Percentiles rank a stretch among this genome's conserved stretches.
These are phyloP conservation scores for Cyclopterus lumpus DNA, from an alignment of 2,797 vertebrate species.

Conservation along the genomic window DNA sequence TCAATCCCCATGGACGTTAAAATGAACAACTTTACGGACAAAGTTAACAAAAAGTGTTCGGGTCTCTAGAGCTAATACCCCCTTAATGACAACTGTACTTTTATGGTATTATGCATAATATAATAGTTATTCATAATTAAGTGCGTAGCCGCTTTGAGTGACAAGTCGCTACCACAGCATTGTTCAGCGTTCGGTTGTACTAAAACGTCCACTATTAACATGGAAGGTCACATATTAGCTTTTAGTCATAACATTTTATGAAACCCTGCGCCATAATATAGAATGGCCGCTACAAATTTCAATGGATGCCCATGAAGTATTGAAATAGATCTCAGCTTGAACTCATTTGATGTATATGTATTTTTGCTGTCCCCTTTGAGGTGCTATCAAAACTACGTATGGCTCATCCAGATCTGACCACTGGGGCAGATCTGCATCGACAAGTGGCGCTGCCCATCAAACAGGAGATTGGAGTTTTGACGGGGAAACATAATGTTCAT, in stretches of 20 bases:
- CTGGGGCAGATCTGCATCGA: slow-evolving; percentile 5
- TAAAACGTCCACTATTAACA: neutral
- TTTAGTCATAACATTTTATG: neutral
- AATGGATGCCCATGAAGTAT: neutral
- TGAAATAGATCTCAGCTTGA: neutral
- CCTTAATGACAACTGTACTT: neutral
- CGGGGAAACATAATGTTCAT: slow-evolving; percentile 17
- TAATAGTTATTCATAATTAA: neutral
- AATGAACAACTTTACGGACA: neutral
- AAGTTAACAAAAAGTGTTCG: neutral
- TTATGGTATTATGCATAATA: neutral
- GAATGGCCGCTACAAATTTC: neutral
- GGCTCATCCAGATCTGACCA: neutral
- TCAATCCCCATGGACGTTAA: neutral
- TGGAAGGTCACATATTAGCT: neutral
- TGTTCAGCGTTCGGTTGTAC: neutral
- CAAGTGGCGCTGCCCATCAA: slow-evolving; percentile 24
- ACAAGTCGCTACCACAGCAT: neutral
- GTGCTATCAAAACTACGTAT: slow-evolving; percentile 25
- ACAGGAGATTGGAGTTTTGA: slow-evolving; percentile 26
- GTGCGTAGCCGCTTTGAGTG: neutral
- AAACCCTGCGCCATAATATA: neutral
- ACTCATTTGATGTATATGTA: neutral
- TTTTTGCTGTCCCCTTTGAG: neutral
- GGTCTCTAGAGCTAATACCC: neutral